Evolutionary conservation across 2,797 vertebrate species (phyloP), one percentile per base, ranked within the genome.

Genomic region (Onychomys torridus): DNA sequence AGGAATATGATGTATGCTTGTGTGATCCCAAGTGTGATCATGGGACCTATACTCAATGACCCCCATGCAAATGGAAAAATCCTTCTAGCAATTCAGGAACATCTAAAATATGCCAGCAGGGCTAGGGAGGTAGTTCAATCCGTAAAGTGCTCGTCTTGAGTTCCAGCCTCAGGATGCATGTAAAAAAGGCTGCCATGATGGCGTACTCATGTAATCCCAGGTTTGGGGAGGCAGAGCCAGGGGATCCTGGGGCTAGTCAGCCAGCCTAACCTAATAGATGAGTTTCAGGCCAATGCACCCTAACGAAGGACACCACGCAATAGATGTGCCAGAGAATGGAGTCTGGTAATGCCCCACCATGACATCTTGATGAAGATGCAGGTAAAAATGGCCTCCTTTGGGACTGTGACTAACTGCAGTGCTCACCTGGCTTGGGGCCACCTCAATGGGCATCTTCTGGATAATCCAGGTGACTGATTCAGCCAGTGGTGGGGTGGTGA

Each of bases 401-500:
- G 37, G 4, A 61, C 23, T 16, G 5, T 5, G 14, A 49, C 37
- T 0, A 4, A 11, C 63, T 0, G 0, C 37, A 6, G 17, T 9
- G 57, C 96, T 93, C 98, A 99, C 99, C 99, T 99, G 99, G 96
- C 99, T 98, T 5, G 99, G 99, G 96, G 99, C 99, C 96, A 99
- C 99, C 98, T 99, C 99, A 8, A 99, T 98, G 5, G 99, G 99
- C 96, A 99, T 98, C 98, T 99, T 99, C 99, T 99, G 99, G 73
- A 99, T 97, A 59, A 99, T 99, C 99, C 99, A 99, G 0, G 99
- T 99, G 97, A 99, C 99, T 0, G 99, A 99, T 96, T 99, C 99
- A 0, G 99, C 99, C 81, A 99, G 99, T 0, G 99, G 99, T 0
- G 99, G 99, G 0, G 99, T 99, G 65, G 99, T 99, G 97, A 99